These are phyloP conservation scores for Platyscapa corneri DNA, from an alignment of 1,140 invertebrate genomes.

Conservation along the genomic window DNA sequence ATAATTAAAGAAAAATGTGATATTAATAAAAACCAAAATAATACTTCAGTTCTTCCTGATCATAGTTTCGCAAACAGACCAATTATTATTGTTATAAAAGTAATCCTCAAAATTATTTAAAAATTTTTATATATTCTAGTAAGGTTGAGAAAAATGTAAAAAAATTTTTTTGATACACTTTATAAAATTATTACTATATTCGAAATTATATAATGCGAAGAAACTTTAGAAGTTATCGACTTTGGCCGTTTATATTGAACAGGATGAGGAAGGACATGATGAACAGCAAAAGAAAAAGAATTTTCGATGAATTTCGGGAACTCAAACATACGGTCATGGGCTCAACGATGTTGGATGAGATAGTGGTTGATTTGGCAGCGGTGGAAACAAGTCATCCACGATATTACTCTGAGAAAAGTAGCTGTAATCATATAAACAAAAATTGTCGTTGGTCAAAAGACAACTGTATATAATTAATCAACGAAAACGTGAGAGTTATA, in stretches of 20 bases:
- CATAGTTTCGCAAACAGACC: neutral
- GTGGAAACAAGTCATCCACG: constrained; percentile 93
- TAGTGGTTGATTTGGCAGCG: constrained; percentile 67
- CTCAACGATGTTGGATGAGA: constrained; percentile 31
- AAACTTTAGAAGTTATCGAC: neutral
- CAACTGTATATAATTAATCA: neutral
- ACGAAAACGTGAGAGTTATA: neutral
- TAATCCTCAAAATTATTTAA: neutral
- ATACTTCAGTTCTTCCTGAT: neutral
- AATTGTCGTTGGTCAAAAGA: constrained; percentile 36
- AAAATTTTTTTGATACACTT: neutral
- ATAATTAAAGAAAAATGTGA: neutral
- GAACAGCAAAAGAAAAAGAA: constrained; percentile 19
- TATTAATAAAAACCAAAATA: neutral
- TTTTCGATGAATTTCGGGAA: constrained; percentile 37
- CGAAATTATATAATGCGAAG: neutral
- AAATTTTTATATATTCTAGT: neutral
- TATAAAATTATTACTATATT: neutral
- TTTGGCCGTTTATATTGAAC: neutral
- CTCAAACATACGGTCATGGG: constrained; percentile 45
- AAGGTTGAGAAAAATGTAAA: neutral
- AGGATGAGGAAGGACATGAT: constrained; percentile 3
- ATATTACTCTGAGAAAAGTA: constrained; percentile 92
- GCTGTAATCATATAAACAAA: constrained; percentile 81
- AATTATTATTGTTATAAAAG: neutral